A percentile compares a stretch with the other conserved stretches of the same genome.
phyloP scores from a whole-genome alignment of 2,888 invertebrate species.

The Polietes domitor region DNA sequence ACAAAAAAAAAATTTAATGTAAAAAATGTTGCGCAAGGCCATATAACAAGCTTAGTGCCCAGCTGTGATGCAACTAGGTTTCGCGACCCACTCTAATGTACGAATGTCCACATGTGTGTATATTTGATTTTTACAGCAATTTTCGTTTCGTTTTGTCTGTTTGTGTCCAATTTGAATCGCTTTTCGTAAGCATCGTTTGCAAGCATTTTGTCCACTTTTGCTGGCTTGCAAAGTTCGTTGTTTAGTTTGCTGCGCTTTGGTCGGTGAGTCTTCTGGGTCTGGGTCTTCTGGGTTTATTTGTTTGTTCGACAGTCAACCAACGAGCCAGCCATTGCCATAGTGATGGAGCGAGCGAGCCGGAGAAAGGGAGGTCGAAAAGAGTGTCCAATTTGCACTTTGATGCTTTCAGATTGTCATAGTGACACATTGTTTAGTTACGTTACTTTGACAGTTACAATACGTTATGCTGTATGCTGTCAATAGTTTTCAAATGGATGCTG shows the following conservation, averaged over 20 bases:
- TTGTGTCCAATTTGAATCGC: constrained; percentile 59
- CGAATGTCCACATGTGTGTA: neutral
- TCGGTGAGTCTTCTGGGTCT: constrained; percentile 22
- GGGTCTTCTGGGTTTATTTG: constrained; percentile 27
- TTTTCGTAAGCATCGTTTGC: constrained; percentile 34
- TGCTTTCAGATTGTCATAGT: constrained; percentile 69
- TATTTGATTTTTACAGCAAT: constrained; percentile 22
- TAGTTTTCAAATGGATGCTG: constrained; percentile 65
- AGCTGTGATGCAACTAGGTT: too few species aligned
- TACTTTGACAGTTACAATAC: constrained; percentile 69
- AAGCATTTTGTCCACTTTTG: constrained; percentile 31
- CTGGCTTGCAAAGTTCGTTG: constrained; percentile 17
- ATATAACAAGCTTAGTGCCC: too few species aligned
- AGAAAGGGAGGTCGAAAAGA: constrained; percentile 49
- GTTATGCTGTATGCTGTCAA: constrained; percentile 68
- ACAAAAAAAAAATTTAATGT: too few species aligned
- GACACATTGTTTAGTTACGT: constrained; percentile 69
- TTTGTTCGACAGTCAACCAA: constrained; percentile 8
- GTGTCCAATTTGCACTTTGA: constrained; percentile 69
- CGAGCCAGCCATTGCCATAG: constrained; percentile 16
- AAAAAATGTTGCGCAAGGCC: too few species aligned
- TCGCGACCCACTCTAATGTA: too few species aligned
- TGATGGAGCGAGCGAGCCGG: constrained; percentile 35
- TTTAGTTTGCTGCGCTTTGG: constrained; percentile 14
- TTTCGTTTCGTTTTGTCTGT: constrained; percentile 43